A percentile compares a stretch with the other conserved stretches of the same genome.
phyloP scores from a whole-genome alignment of 2,113 vertebrate species.

The Mastomys coucha region DNA sequence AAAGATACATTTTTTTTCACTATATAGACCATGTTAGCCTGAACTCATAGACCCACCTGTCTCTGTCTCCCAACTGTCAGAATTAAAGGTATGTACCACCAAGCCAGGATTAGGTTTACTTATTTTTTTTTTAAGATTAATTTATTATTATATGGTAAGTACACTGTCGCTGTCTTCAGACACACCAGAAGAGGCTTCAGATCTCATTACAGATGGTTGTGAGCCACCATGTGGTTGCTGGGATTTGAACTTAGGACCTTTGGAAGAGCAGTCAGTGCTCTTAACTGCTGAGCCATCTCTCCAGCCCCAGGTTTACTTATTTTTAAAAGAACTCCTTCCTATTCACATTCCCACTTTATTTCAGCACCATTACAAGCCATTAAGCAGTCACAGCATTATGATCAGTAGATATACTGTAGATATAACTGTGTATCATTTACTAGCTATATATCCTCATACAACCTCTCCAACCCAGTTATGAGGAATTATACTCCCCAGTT shows the following conservation, averaged over 20 bases:
- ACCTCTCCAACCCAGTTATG: conserved; percentile 6
- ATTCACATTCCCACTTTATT: neutral
- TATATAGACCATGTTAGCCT: neutral
- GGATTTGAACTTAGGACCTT: too few relatives aligned
- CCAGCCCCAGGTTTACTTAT: neutral
- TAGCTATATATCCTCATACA: neutral
- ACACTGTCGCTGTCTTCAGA: too few relatives aligned
- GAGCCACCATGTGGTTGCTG: too few relatives aligned
- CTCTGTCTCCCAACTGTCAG: neutral
- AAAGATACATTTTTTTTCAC: too few relatives aligned
- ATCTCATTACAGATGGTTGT: too few relatives aligned
- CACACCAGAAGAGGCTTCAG: too few relatives aligned
- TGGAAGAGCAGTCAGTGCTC: too few relatives aligned
- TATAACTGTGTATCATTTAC: neutral
- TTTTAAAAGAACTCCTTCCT: neutral
- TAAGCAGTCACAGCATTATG: neutral
- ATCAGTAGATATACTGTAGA: neutral
- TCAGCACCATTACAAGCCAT: conserved; percentile 11
- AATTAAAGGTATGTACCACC: neutral
- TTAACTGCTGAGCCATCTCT: too few relatives aligned
- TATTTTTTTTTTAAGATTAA: neutral
- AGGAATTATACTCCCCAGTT: neutral
- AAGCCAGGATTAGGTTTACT: neutral
- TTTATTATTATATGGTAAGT: too few relatives aligned
- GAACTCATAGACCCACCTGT: neutral